phyloP scores from a whole-genome alignment of 2,113 vertebrate genomes.

The Glaucidium brasilianum region DNA sequence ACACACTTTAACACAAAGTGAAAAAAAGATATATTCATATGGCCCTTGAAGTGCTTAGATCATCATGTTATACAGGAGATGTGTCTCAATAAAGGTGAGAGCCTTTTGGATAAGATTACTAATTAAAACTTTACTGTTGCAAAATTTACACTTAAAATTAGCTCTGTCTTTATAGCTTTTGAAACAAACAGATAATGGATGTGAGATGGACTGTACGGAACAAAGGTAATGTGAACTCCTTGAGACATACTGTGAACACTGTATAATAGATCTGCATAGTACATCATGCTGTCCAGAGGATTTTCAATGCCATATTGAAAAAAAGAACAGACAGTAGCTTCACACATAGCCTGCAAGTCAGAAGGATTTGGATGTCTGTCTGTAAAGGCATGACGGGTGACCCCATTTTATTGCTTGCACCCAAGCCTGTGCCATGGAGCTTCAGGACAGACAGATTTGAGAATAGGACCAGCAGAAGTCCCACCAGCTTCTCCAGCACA shows the following conservation, averaged over 20 bases:
- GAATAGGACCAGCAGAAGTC: not conserved
- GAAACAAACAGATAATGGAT: not conserved
- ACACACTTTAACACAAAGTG: not conserved
- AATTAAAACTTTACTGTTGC: not conserved
- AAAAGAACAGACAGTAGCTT: not conserved
- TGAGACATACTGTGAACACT: not conserved
- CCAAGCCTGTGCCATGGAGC: not conserved
- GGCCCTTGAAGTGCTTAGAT: not conserved
- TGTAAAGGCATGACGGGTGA: not conserved
- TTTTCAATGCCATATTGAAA: not conserved
- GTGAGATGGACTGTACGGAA: not conserved
- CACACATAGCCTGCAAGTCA: not conserved
- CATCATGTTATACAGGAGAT: not conserved
- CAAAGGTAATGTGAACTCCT: accelerated
- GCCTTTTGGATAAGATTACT: not conserved
- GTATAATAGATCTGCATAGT: not conserved
- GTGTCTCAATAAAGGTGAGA: not conserved
- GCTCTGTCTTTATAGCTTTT: not conserved
- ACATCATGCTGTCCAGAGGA: not conserved
- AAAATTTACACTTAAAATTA: not conserved
- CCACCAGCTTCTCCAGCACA: not conserved
- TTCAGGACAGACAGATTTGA: not conserved
- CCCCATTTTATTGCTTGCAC: not conserved
- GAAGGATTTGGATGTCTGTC: not conserved
- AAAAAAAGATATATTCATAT: not conserved